Conservation (phyloP, 1,140 invertebrate genomes). For the Venustaconcha ellipsiformis region DNA sequence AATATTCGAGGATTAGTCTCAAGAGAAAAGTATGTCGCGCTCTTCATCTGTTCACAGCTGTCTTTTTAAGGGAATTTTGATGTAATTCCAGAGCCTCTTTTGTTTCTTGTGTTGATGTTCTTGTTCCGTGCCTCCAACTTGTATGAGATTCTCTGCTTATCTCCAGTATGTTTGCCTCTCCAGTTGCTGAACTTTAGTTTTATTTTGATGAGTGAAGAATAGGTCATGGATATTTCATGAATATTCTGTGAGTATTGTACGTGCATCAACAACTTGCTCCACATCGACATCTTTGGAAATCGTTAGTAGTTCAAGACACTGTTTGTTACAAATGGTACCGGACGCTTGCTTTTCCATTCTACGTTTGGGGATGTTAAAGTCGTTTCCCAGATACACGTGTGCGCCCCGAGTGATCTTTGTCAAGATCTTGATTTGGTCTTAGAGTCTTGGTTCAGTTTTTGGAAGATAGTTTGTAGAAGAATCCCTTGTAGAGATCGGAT, state of each 20-base stretch:
- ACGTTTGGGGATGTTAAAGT: neutral
- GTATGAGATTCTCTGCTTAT: too few relatives aligned
- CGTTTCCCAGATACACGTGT: too few relatives aligned
- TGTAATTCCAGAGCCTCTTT: too few relatives aligned
- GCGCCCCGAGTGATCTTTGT: too few relatives aligned
- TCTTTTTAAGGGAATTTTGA: too few relatives aligned
- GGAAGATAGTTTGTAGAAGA: conserved; percentile 2
- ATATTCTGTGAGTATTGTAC: neutral
- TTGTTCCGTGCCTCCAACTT: too few relatives aligned
- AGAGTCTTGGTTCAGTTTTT: neutral
- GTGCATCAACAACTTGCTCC: neutral
- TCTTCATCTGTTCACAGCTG: too few relatives aligned
- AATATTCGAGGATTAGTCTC: too few relatives aligned
- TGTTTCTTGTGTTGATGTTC: too few relatives aligned
- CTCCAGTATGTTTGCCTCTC: too few relatives aligned
- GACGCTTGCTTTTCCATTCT: conserved; percentile 1
- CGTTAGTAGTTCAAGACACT: neutral
- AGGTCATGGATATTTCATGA: neutral
- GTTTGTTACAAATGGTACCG: neutral
- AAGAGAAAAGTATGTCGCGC: too few relatives aligned
- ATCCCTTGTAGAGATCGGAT: neutral
- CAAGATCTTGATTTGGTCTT: neutral
- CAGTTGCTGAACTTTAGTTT: too few relatives aligned
- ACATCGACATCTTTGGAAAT: neutral
- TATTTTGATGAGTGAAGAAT: conserved; percentile 9